A percentile compares a stretch with the other conserved stretches of the same genome.
Evolutionary conservation across 2,888 invertebrate genomes (phyloP).

Genomic region (Harpalus rubripes): DNA sequence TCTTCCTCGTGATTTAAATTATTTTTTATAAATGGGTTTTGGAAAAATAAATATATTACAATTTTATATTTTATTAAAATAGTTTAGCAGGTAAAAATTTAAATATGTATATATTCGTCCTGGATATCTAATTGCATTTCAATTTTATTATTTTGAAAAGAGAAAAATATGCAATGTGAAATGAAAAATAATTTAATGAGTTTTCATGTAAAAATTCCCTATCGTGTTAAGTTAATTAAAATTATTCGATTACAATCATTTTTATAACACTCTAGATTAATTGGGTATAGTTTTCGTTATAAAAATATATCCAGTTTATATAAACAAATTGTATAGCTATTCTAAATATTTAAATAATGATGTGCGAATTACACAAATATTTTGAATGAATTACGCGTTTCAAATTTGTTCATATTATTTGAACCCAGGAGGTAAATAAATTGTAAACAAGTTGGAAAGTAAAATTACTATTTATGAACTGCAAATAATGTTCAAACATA

Average conservation of each 20-base stretch:
- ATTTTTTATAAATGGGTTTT: background rate
- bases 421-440: constrained; percentile 23
- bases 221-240: constrained; percentile 18
- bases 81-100: background rate
- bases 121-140: background rate
- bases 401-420: constrained; percentile 53
- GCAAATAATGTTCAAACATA: background rate
- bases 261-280: constrained; percentile 9
- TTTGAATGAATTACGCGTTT: constrained; percentile 50
- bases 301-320: constrained; percentile 46
- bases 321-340: constrained; percentile 43
- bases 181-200: constrained; percentile 7
- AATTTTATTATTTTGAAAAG: constrained; percentile 4
- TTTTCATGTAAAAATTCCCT: constrained; percentile 10
- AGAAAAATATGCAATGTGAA: background rate
- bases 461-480: constrained; percentile 39
- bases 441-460: constrained; percentile 54
- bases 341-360: constrained; percentile 49
- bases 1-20: too few species aligned
- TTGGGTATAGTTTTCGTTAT: constrained; percentile 34
- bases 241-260: constrained; percentile 41
- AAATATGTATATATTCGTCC: background rate
- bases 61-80: background rate
- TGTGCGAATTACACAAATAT: constrained; percentile 45
- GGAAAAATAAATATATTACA: constrained; percentile 10